Evolutionary conservation across 2,113 vertebrate genomes (phyloP).

Genomic region (Gambusia holbrooki): DNA sequence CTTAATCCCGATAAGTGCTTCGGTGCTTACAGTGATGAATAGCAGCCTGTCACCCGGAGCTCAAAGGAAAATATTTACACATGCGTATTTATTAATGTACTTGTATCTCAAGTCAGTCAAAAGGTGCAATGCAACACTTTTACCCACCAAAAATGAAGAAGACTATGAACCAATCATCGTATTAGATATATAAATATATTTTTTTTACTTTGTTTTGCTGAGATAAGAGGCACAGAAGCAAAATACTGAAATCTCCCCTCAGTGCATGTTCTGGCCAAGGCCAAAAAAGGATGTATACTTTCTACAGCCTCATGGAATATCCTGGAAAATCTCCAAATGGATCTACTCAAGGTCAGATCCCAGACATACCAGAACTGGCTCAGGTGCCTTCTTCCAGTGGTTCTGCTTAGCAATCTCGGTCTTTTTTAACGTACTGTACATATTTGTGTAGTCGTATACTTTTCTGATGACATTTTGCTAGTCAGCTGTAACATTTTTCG

Average conservation of each 20-base stretch:
- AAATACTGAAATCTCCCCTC: neutral
- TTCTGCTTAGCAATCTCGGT: no score
- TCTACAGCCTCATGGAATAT: neutral
- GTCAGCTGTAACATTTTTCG: no score
- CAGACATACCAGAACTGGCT: neutral
- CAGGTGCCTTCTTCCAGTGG: no score
- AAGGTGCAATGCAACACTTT: slow-evolving; percentile 16
- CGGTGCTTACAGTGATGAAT: slow-evolving; percentile 51
- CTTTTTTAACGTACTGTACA: no score
- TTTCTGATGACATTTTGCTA: no score
- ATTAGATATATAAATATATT: no score
- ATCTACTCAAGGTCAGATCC: neutral
- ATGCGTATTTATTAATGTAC: slow-evolving; percentile 46
- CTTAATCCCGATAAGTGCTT: slow-evolving; percentile 66
- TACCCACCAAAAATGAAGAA: no score
- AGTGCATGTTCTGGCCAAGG: neutral
- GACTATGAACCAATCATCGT: no score
- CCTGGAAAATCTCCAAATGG: neutral
- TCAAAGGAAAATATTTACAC: slow-evolving; percentile 49
- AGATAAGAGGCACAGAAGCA: no score
- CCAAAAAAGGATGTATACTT: neutral
- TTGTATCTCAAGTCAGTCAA: slow-evolving; percentile 38
- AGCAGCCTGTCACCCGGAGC: slow-evolving; percentile 32
- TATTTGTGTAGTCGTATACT: no score
- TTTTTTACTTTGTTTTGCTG: no score